Percentiles rank a stretch among this genome's conserved stretches.
Evolutionary conservation across 1,140 invertebrate genomes (phyloP).

Genomic region (Brachionus rotundiformis): DNA sequence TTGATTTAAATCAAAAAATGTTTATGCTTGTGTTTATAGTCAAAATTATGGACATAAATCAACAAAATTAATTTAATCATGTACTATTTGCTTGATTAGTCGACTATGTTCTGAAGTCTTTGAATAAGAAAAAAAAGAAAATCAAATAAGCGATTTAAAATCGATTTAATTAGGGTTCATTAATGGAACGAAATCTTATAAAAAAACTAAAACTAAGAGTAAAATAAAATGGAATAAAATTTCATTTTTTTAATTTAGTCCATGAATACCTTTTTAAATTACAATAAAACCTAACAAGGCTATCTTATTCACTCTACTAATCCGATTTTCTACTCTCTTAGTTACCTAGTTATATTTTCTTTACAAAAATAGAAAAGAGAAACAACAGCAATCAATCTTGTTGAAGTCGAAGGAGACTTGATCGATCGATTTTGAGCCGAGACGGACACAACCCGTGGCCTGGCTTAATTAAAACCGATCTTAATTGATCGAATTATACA

Average conservation of each 20-base stretch:
- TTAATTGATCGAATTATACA: neutral
- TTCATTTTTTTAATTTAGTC: conserved; percentile 4
- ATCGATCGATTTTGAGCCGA: neutral
- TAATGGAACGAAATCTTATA: conserved; percentile 12
- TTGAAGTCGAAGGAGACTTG: neutral
- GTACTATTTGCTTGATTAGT: conserved; percentile 19
- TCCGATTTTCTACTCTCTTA: conserved; percentile 12
- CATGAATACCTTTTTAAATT: neutral
- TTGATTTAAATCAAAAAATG: conserved; percentile 21
- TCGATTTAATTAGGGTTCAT: conserved; percentile 19
- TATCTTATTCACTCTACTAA: neutral
- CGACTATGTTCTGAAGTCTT: conserved; percentile 5
- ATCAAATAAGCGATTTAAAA: conserved; percentile 20
- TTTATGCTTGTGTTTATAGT: conserved; percentile 19
- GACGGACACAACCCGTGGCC: neutral
- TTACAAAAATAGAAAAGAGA: neutral
- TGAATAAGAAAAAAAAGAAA: conserved; percentile 16
- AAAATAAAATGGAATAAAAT: conserved; percentile 4
- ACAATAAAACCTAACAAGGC: neutral
- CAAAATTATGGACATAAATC: conserved; percentile 19
- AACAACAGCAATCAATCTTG: neutral
- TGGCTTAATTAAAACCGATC: neutral
- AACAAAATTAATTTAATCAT: conserved; percentile 22
- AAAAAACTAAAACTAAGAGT: neutral
- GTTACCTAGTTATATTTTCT: neutral